These are phyloP conservation scores for Dreissena polymorpha DNA, from an alignment of 1,140 invertebrate species.

Conservation along the genomic window DNA sequence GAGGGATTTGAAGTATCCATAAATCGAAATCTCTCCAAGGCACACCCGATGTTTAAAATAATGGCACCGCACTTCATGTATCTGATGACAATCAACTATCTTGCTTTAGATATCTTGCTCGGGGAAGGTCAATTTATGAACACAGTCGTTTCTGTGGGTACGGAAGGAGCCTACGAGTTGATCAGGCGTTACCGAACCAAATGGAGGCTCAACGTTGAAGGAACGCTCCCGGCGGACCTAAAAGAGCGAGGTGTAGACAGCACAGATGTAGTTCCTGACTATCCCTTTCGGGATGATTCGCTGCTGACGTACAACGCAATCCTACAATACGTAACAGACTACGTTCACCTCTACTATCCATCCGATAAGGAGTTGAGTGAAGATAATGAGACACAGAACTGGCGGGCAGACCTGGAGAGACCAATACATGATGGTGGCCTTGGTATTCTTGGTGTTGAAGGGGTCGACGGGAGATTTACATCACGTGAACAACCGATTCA, in stretches of 20 bases:
- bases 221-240: slow-evolving; percentile 41
- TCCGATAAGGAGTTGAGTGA: background rate
- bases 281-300: slow-evolving; percentile 24
- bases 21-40: too few species aligned
- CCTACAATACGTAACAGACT: slow-evolving; percentile 15
- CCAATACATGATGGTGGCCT: slow-evolving; percentile 14
- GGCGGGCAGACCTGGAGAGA: slow-evolving; percentile 32
- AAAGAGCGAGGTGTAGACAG: slow-evolving; percentile 23
- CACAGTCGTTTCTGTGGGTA: slow-evolving; percentile 1
- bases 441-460: slow-evolving; percentile 60
- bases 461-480: slow-evolving; percentile 62
- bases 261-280: slow-evolving; percentile 10
- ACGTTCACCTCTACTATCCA: slow-evolving; percentile 26
- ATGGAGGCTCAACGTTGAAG: slow-evolving; percentile 28
- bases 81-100: too few species aligned
- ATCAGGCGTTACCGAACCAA: slow-evolving; percentile 29
- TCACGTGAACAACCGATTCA: slow-evolving; percentile 72
- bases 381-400: slow-evolving; percentile 43
- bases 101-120: too few species aligned
- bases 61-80: too few species aligned
- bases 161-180: slow-evolving; percentile 15
- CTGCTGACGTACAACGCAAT: slow-evolving; percentile 28
- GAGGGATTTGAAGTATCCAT: too few species aligned
- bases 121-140: too few species aligned
- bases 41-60: too few species aligned